Evolutionary conservation across 2,888 invertebrate species (phyloP), one percentile per base, ranked within the genome.

Genomic region (Drosophila borealis): DNA sequence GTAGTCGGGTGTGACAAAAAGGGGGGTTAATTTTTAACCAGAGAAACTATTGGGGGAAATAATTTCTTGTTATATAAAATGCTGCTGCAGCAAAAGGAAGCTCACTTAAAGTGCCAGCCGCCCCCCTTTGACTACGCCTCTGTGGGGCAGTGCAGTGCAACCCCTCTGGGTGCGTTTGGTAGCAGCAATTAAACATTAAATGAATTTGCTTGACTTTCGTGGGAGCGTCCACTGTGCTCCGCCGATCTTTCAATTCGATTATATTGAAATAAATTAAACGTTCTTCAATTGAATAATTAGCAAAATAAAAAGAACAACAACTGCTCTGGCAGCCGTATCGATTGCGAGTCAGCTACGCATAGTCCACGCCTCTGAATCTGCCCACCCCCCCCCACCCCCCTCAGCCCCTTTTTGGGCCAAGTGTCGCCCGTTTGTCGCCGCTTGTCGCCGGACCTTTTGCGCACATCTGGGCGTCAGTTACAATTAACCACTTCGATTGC

Each of bases 221-320:
- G 85, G 89, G 85, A 85, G 87, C 88, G 80, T 44, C 37, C 55
- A 13, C 50, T 46, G 42, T 41, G 54, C 46, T 70, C 45, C 66
- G 59, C 48, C 78, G 90, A 90, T 90, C 89, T 83, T 90, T 89
- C 89, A 90, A 91, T 91, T 91, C 90, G 90, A 91, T 91, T 91
- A 90, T 88, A 90, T 89, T 88, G 89, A 89, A 88, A 86, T 86
- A 87, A 86, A 86, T 86, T 80, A 89, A 89, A 87, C 70, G 85
- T 84, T 83, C 88, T 81, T 89, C 86, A 86, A 86, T 86, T 86
- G 86, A 86, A 86, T 89, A 86, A 86, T 89, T 89, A 89, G 89
- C 74, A 62, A 70, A 75, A 42, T 17, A 50, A 34, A 36, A 39
- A 25, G 11, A n/a, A 6, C 1, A 29, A 8, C 25, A 48, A 42